Percentiles rank a stretch among this genome's conserved stretches.
phyloP scores from a whole-genome alignment of 2,113 vertebrate species.

The Gymnarchus niloticus region DNA sequence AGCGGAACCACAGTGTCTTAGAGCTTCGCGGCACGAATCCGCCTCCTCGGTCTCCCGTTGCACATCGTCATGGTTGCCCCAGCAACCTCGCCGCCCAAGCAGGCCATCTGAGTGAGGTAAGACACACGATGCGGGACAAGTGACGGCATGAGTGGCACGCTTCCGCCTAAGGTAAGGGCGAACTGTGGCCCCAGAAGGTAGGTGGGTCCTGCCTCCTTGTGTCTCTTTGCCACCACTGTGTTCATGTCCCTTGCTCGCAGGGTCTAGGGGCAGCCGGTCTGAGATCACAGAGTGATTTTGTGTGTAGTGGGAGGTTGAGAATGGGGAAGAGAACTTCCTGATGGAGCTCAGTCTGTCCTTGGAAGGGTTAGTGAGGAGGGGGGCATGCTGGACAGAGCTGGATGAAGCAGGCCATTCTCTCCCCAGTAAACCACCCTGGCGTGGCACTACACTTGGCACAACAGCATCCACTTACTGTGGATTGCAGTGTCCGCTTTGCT shows the following conservation, averaged over 20 bases:
- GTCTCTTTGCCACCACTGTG: not conserved
- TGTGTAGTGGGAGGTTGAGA: not conserved
- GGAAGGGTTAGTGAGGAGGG: not conserved
- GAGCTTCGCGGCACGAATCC: not conserved
- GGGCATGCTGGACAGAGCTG: not conserved
- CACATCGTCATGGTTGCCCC: not conserved
- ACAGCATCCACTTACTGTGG: not conserved
- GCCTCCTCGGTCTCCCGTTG: constrained; percentile 7
- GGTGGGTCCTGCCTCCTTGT: not conserved
- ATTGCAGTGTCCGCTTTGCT: not conserved
- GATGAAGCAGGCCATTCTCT: not conserved
- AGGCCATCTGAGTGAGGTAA: not conserved
- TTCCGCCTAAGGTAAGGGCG: not conserved
- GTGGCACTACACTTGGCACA: not conserved
- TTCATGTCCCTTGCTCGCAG: too few species aligned
- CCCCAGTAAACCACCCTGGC: not conserved
- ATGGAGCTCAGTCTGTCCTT: too few species aligned
- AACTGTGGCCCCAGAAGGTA: not conserved
- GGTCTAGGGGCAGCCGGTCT: not conserved
- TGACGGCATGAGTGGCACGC: not conserved
- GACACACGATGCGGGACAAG: not conserved
- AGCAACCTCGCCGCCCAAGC: not conserved
- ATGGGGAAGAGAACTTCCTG: too few species aligned
- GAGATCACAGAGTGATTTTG: not conserved
- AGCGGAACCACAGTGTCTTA: not conserved